Percentiles rank a stretch among this genome's conserved stretches.
phyloP scores from a whole-genome alignment of 2,888 invertebrate species.

The Nemoura dubitans region DNA sequence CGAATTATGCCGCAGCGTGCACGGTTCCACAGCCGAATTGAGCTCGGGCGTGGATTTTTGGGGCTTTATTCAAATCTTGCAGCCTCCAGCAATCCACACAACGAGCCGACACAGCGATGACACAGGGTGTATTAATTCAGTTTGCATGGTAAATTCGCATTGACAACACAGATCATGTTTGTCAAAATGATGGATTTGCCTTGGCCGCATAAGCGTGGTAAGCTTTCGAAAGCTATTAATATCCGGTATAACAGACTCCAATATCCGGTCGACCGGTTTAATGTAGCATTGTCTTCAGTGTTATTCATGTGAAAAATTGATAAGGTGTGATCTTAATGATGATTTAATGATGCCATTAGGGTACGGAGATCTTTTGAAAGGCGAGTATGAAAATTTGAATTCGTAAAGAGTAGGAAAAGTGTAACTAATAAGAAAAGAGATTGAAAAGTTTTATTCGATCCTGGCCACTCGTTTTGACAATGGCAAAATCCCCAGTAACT shows the following conservation, averaged over 20 bases:
- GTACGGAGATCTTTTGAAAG: not conserved
- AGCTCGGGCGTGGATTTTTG: not conserved
- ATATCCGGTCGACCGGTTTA: not conserved
- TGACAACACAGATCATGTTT: not conserved
- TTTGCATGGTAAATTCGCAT: not conserved
- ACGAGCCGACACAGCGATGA: not conserved
- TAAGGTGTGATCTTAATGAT: not conserved
- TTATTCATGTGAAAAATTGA: not conserved
- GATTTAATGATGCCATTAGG: not conserved
- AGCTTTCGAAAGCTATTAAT: not conserved
- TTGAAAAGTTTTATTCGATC: not conserved
- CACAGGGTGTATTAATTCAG: not conserved
- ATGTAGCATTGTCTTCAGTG: not conserved
- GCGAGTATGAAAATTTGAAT: not conserved
- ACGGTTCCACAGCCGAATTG: not conserved
- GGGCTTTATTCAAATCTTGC: slow-evolving; percentile 4
- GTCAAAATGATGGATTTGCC: slow-evolving; percentile 3
- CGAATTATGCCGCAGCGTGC: not conserved
- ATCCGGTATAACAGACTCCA: slow-evolving; percentile 7
- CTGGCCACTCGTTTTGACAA: not conserved
- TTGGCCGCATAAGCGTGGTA: not conserved
- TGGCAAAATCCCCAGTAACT: not conserved
- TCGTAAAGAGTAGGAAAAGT: not conserved
- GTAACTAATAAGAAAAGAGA: not conserved
- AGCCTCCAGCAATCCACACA: not conserved